Conservation (phyloP, 1,140 invertebrate species). For the Lasioglossum albipes region DNA sequence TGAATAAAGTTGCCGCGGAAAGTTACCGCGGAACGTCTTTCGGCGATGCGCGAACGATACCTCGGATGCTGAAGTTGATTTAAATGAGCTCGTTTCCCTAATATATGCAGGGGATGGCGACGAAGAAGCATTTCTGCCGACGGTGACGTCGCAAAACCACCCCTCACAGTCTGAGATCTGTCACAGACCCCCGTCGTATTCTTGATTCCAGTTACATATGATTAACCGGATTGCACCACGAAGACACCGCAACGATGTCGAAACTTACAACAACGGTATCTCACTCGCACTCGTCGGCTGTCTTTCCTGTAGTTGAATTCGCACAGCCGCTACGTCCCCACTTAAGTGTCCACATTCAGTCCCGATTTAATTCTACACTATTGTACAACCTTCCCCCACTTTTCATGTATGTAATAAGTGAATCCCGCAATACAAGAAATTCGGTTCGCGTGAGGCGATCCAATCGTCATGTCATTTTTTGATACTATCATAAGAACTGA, state of each 20-base stretch:
- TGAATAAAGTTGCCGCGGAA: constrained; percentile 45
- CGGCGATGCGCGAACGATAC: constrained; percentile 14
- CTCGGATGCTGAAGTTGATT: constrained; percentile 22
- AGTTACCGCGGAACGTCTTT: constrained; percentile 31
- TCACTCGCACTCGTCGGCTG: too few species aligned
- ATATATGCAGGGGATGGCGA: constrained; percentile 31
- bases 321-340: too few species aligned
- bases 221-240: not conserved
- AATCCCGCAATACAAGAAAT: too few species aligned
- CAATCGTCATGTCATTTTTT: too few species aligned
- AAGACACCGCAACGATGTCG: not conserved
- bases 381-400: too few species aligned
- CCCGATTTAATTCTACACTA: too few species aligned
- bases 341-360: too few species aligned
- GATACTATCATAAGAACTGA: too few species aligned
- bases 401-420: too few species aligned
- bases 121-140: not conserved
- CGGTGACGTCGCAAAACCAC: constrained; percentile 22
- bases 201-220: too few species aligned
- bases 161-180: not conserved
- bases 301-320: too few species aligned
- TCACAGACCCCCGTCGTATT: not conserved
- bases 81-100: constrained; percentile 49
- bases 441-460: too few species aligned
- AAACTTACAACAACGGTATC: not conserved